Base-by-base conservation (phyloP, 2,888 invertebrate genomes). In the Nebria salina region DNA sequence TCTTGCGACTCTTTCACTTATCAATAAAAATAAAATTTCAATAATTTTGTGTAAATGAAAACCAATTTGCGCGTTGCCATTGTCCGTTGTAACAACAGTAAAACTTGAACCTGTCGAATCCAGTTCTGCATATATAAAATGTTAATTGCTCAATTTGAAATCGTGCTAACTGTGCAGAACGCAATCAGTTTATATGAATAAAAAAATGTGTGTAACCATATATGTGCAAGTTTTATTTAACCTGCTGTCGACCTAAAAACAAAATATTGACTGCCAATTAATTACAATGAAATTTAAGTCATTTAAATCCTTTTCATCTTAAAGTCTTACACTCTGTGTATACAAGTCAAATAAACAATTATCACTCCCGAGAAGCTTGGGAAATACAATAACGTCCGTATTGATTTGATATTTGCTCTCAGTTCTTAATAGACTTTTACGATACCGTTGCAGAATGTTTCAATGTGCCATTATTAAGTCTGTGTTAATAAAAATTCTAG, bases 31-130 rank as follows among this genome's bases (percentile, higher is more conserved):
- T 54, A 54, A 11, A 8, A 6, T 54, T 54, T 54, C 7, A 54
- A 54, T 54, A 54, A 54, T 54, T 54, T 3, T 54, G 20, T 54
- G 54, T 13, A 54, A 54, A 54, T 54, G 54, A 13, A 54, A 54
- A 6, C 54, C 54, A 54, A 54, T 54, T 54, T 54, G 8, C 54
- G 54, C 54, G 8, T 11, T 54, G 54, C 13, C 54, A 54, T 54
- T 54, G 54, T 54, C 54, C 54, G 54, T 54, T 54, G 54, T 54
- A 54, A 54, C 54, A 54, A 54, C 54, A 54, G 54, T 54, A 54
- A 54, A 54, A 54, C 54, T 54, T 54, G 54, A 54, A 54, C 54
- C 54, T 54, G 54, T 54, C 54, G 54, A 54, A 54, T 54, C 54
- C 54, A 54, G 54, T 54, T 54, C 54, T 54, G 54, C 54, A 54